Evolutionary conservation across 1,140 invertebrate species (phyloP), one percentile per base, ranked within the genome.

Genomic region (Diorhabda carinulata): DNA sequence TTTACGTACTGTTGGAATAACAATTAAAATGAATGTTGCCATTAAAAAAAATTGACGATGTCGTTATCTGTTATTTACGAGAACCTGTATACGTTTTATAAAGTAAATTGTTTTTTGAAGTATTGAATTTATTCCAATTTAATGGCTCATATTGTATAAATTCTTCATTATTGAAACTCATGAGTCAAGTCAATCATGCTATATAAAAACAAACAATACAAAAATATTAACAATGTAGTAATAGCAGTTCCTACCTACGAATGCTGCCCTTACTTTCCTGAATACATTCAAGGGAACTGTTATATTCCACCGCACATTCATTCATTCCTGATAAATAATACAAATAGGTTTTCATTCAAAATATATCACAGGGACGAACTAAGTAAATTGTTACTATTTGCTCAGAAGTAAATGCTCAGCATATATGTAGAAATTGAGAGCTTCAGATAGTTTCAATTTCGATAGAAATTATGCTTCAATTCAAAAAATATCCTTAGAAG

Each of bases 281-380:
- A 52, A 52, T 52, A 52, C 47, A 6, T 52, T 52, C 47, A 52
- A 52, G 47, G 6, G 6, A 52, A 52, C 47, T 52, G 47, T 52
- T 52, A 52, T 52, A 52, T 52, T 52, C 25, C 1, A 52, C 47
- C 47, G 47, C 47, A 52, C 47, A 52, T 52, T 52, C 47, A 52
- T 52, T 52, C 47, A 52, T 52, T n/a, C 47, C 47, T 52, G 47
- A 2, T 52, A 52, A 52, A 52, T 52, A 52, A 52, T 52, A 52
- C 47, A 52, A 52, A 52, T 52, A 52, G 47, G 47, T 52, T 52
- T 52, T 52, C 47, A 52, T 52, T 52, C 6, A 52, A n/a, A 52
- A 8, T 52, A 8, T n/a, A 52, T 8, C 6, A 8, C 47, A 52
- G 47, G 47, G 47, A 3, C 47, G 47, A n/a, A 4, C 47, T 4